Evolutionary conservation across 2,888 invertebrate genomes (phyloP).

Genomic region (Amblyjoppa fuscipennis): DNA sequence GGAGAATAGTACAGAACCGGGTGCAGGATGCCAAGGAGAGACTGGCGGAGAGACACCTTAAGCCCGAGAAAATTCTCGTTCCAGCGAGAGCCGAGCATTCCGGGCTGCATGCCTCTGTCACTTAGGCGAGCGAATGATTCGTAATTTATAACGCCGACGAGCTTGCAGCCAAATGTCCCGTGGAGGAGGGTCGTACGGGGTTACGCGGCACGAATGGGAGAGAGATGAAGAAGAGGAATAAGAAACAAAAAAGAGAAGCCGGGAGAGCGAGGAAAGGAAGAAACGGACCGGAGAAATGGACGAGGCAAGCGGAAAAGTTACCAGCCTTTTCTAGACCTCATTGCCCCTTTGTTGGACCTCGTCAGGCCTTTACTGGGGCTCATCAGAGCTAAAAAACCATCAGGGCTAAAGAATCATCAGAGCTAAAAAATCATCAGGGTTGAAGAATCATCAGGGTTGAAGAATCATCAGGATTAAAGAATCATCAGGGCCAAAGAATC

Average conservation of each 20-base stretch:
- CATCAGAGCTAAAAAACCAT: too few relatives aligned
- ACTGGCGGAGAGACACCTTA: not conserved
- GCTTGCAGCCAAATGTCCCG: slow-evolving; percentile 74
- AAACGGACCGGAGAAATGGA: not conserved
- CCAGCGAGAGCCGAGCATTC: slow-evolving; percentile 58
- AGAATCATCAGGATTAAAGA: too few relatives aligned
- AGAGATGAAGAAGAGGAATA: slow-evolving; percentile 3
- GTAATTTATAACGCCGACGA: slow-evolving; percentile 82
- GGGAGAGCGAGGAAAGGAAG: slow-evolving; percentile 13
- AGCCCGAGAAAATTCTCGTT: slow-evolving; percentile 43
- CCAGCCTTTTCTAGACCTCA: too few relatives aligned
- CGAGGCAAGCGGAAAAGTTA: not conserved
- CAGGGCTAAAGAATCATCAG: too few relatives aligned
- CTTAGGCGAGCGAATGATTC: slow-evolving; percentile 81
- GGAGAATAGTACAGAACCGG: slow-evolving; percentile 22
- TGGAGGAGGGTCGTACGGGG: slow-evolving; percentile 50
- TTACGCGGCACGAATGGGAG: slow-evolving; percentile 23
- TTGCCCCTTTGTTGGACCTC: too few relatives aligned
- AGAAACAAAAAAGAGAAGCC: not conserved
- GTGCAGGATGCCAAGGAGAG: slow-evolving; percentile 7
- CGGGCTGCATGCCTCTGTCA: slow-evolving; percentile 78
- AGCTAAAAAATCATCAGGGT: too few relatives aligned
- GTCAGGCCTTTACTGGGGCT: too few relatives aligned
- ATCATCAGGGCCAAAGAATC: too few relatives aligned
- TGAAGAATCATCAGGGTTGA: too few relatives aligned